A percentile compares a stretch with the other conserved stretches of the same genome.
Evolutionary conservation across 2,797 vertebrate genomes (phyloP).

Genomic region (Protosalanx chinensis): DNA sequence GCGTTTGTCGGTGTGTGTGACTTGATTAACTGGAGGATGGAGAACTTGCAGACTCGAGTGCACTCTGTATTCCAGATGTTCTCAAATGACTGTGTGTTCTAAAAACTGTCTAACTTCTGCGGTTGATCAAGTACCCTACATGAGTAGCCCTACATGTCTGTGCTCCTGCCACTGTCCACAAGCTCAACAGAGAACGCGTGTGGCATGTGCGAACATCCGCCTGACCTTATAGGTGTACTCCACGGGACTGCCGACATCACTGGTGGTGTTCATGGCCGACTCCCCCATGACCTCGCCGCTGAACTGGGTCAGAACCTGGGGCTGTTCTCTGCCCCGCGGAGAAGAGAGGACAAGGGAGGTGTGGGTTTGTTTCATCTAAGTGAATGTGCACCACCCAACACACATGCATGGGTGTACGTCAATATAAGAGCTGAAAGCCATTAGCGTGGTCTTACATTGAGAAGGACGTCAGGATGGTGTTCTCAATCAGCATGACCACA

Average conservation of each 20-base stretch:
- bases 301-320: slow-evolving; percentile 72
- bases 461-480: slow-evolving; percentile 78
- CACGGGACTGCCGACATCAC: slow-evolving; percentile 87
- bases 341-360: slow-evolving; percentile 1
- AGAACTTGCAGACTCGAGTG: too few relatives aligned
- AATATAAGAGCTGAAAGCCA: not conserved
- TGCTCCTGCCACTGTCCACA: not conserved
- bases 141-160: not conserved
- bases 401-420: not conserved
- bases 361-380: not conserved
- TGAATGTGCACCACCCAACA: not conserved
- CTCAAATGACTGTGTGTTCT: too few relatives aligned
- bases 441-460: slow-evolving; percentile 63
- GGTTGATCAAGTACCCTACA: too few relatives aligned
- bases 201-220: slow-evolving; percentile 24
- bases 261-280: slow-evolving; percentile 83
- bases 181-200: not conserved
- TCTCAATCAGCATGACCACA: slow-evolving; percentile 79
- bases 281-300: slow-evolving; percentile 87
- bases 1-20: not conserved
- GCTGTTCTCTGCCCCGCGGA: slow-evolving; percentile 57
- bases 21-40: not conserved
- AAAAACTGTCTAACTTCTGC: too few relatives aligned
- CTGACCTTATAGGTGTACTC: slow-evolving; percentile 83
- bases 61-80: too few relatives aligned